These are phyloP conservation scores for Centrocercus urophasianus DNA, from an alignment of 2,113 vertebrate genomes.

Conservation along the genomic window DNA sequence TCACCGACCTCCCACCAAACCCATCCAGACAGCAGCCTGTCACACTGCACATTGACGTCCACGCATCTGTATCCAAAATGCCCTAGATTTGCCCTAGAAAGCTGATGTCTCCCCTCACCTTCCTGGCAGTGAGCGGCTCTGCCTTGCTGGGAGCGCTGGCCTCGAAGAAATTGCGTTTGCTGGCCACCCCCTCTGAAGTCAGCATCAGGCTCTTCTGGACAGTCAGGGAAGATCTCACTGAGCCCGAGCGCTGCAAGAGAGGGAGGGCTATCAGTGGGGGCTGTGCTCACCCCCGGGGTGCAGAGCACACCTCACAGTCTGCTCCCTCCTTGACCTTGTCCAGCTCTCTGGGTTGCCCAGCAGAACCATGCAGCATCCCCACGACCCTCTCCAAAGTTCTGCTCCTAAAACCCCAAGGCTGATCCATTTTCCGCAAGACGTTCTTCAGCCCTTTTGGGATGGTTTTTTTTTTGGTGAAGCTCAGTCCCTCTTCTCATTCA, in stretches of 20 bases:
- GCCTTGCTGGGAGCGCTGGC: conserved; percentile 60
- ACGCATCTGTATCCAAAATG: neutral
- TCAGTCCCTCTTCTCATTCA: neutral
- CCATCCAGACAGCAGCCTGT: neutral
- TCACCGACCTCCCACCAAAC: neutral
- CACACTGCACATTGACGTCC: fast-evolving
- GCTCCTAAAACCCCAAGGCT: neutral
- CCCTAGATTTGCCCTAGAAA: neutral
- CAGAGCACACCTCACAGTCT: neutral
- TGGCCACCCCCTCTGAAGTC: conserved; percentile 85
- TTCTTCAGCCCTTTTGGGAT: neutral
- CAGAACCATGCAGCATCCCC: neutral
- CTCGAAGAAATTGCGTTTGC: conserved; percentile 91
- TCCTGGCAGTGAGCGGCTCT: conserved; percentile 50
- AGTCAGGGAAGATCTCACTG: conserved; percentile 62
- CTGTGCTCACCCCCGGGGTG: fast-evolving
- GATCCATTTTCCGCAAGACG: neutral
- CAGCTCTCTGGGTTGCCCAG: neutral
- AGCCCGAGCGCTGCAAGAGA: conserved; percentile 82
- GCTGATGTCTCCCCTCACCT: conserved; percentile 66
- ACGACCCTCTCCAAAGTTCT: neutral
- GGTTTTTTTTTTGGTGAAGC: too few species aligned
- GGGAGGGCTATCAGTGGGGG: neutral
- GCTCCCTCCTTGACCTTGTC: neutral
- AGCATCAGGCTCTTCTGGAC: conserved; percentile 77